Percentiles rank a stretch among this genome's conserved stretches.
phyloP scores from a whole-genome alignment of 92 coral and sea anemone genomes.

The Actinostola sp. region DNA sequence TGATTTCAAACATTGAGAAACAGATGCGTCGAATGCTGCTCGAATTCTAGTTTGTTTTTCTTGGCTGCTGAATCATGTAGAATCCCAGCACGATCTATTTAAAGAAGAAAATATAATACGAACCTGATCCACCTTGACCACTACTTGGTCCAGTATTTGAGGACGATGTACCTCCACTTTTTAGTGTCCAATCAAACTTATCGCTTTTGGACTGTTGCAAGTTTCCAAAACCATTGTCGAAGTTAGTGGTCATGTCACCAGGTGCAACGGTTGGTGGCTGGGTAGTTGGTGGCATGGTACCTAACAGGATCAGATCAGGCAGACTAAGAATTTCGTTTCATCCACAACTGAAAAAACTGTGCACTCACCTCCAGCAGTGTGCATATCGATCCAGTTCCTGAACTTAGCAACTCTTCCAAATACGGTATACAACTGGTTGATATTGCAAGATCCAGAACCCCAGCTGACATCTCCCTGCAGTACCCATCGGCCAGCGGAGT shows the following conservation, averaged over 20 bases:
- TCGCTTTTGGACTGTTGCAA: constrained; percentile 60
- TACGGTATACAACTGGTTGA: constrained; percentile 63
- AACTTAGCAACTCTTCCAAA: constrained; percentile 81
- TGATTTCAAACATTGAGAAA: neutral
- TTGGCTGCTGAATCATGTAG: too few relatives aligned
- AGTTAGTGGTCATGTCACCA: neutral
- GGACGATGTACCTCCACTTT: constrained; percentile 21
- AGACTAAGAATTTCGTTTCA: too few relatives aligned
- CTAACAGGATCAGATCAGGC: constrained; percentile 10
- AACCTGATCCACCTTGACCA: constrained; percentile 20
- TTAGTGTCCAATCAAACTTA: constrained; percentile 67
- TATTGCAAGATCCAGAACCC: constrained; percentile 62
- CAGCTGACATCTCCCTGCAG: constrained; percentile 85
- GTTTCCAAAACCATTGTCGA: constrained; percentile 11
- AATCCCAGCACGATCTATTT: too few relatives aligned
- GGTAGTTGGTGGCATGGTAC: constrained; percentile 32
- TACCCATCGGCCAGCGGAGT: constrained; percentile 63
- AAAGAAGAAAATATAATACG: neutral
- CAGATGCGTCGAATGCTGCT: too few relatives aligned
- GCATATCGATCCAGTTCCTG: constrained; percentile 72
- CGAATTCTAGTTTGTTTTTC: too few relatives aligned
- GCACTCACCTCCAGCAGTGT: constrained; percentile 44
- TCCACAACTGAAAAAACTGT: too few relatives aligned
- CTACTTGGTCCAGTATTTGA: constrained; percentile 7
- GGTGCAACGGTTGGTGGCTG: constrained; percentile 34